phyloP scores from a whole-genome alignment of 2,113 vertebrate species.

The Otus sunia region DNA sequence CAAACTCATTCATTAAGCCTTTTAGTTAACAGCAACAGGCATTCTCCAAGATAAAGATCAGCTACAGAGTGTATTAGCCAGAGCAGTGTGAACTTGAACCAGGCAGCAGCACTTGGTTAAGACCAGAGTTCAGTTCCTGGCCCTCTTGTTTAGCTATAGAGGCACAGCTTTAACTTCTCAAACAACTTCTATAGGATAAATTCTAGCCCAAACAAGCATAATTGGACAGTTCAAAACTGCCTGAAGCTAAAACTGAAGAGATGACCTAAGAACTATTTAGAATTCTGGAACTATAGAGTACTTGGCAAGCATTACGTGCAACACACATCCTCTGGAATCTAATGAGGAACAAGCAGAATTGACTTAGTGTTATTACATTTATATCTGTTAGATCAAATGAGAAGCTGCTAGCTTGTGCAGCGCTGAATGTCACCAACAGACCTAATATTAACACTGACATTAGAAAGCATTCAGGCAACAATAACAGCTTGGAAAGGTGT shows the following conservation, averaged over 20 bases:
- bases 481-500: neutral
- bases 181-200: neutral
- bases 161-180: neutral
- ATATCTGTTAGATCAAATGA: neutral
- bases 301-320: neutral
- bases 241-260: neutral
- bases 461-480: neutral
- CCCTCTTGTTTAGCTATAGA: neutral
- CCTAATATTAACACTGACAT: neutral
- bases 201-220: neutral
- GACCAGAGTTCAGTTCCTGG: neutral
- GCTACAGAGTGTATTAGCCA: neutral
- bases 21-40: neutral
- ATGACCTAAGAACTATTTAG: neutral
- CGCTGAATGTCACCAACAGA: neutral
- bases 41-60: neutral
- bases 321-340: neutral
- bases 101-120: neutral
- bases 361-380: neutral
- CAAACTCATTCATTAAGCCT: neutral
- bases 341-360: neutral
- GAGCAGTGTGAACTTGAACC: neutral
- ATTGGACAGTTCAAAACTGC: neutral
- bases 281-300: neutral
- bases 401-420: neutral